These are phyloP conservation scores for Dicaeum eximium DNA, from an alignment of 2,113 vertebrate species.

Conservation along the genomic window DNA sequence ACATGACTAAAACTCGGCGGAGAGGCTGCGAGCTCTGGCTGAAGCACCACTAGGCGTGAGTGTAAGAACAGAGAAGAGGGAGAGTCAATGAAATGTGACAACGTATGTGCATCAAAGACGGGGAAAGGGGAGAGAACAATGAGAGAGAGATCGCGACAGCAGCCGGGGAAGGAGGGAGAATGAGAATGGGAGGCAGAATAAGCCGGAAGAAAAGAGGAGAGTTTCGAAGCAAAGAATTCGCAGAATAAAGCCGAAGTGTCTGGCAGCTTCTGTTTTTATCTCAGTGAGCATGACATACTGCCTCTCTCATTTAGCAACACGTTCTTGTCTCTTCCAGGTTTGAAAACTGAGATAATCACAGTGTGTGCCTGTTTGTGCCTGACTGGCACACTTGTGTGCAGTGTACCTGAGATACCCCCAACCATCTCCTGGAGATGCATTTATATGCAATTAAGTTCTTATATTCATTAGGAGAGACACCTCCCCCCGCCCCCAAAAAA, in stretches of 20 bases:
- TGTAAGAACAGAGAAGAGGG: conserved; percentile 73
- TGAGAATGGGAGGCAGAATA: neutral
- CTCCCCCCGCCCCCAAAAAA: neutral
- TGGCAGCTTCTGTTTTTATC: conserved; percentile 79
- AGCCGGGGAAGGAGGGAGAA: conserved; percentile 34
- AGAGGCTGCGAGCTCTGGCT: conserved; percentile 79
- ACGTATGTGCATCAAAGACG: conserved; percentile 79
- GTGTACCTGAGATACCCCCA: conserved; percentile 61
- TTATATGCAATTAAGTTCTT: conserved; percentile 60
- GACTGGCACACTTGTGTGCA: conserved; percentile 60
- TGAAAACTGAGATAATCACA: conserved; percentile 74
- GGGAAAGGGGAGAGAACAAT: conserved; percentile 71
- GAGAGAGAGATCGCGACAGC: conserved; percentile 67
- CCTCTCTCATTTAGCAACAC: conserved; percentile 76
- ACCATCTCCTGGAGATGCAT: conserved; percentile 14
- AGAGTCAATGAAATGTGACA: conserved; percentile 83
- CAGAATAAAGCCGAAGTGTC: conserved; percentile 75
- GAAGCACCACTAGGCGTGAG: conserved; percentile 79
- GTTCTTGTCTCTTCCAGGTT: conserved; percentile 71
- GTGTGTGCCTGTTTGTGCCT: conserved; percentile 65
- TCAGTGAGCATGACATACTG: conserved; percentile 68
- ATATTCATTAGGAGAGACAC: conserved; percentile 60
- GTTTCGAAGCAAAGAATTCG: conserved; percentile 66
- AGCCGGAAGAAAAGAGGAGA: conserved; percentile 52
- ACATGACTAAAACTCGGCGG: conserved; percentile 82